Base-by-base conservation (phyloP, 2,113 vertebrate species). In the Etia nguti region DNA sequence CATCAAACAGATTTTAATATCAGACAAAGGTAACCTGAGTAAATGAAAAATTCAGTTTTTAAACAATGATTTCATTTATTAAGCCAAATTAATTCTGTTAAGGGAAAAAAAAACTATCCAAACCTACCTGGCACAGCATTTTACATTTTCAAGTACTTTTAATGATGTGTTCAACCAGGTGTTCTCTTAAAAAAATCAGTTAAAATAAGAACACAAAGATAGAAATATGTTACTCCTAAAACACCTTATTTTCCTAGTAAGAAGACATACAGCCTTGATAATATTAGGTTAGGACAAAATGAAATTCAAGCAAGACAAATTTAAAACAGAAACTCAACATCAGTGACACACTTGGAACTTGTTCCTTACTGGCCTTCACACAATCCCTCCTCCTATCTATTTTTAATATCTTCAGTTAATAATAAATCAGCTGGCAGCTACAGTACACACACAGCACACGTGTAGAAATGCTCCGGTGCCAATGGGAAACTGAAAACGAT, bases 351-450 rank as follows among this genome's bases (percentile, higher is more conserved):
- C 68, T 86, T 88, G 83, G 73, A 90, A 50, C 26, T 60, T 52
- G 10, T 75, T 41, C 41, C 34, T 48, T 6, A 1, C 38, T 26
- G 55, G 36, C 81, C 85, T 91, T 54, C 79, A 92, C 79, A 82
- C 1, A 18, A 91, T 85, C 80, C 80, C 75, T 26, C 11, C 10
- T 77, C 46, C 73, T 13, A 77, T 77, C 80, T 2, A 79, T 84
- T 82, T 79, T 86, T 81, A 90, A 93, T 79, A 52, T 31, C 12
- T 10, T 36, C 1, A 2, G 50, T 95, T 60, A 93, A 93, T 95
- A 86, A 94, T 95, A 90, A 2, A 95, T 75, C 11, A 55, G 20
- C 82, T 82, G 82, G 81, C 86, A 90, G 88, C 50, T 54, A 22
- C 48, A 79, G 56, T 83, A 34, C 81, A 80, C 22, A 82, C 38